These are phyloP conservation scores for Phaethornis superciliosus DNA, from an alignment of 2,113 vertebrate genomes.

Conservation along the genomic window DNA sequence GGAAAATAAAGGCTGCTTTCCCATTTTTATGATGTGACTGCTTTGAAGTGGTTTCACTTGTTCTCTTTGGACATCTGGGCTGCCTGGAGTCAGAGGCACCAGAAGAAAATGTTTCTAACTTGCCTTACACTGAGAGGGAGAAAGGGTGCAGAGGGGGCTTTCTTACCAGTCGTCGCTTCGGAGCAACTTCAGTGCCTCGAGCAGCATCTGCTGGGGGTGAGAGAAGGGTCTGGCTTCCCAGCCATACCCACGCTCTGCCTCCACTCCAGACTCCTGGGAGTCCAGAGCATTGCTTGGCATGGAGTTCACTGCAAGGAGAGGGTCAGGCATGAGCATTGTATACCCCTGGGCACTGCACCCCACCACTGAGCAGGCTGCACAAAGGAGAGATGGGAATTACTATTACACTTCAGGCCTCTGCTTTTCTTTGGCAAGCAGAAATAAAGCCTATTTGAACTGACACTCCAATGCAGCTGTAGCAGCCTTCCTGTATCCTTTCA, in stretches of 20 bases:
- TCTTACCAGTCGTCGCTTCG: conserved; percentile 74
- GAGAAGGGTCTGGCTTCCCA: conserved; percentile 50
- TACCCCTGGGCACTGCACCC: background rate
- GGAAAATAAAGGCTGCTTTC: background rate
- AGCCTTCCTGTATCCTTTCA: background rate
- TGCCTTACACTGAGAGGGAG: background rate
- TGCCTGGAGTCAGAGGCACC: background rate
- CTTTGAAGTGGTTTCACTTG: background rate
- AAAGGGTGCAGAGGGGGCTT: background rate
- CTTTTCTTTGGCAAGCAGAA: background rate
- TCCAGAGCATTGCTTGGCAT: conserved; percentile 33
- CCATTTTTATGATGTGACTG: background rate
- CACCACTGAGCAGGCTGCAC: background rate
- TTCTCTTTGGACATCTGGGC: background rate
- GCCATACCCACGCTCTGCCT: background rate
- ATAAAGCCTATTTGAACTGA: background rate
- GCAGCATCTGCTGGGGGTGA: conserved; percentile 58
- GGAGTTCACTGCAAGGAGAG: conserved; percentile 38
- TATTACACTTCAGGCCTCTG: background rate
- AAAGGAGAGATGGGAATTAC: too few species aligned
- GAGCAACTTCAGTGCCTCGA: conserved; percentile 45
- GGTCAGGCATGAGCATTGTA: background rate
- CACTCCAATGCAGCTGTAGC: background rate
- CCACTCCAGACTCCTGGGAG: conserved; percentile 38
- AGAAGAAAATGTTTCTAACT: background rate